Evolutionary conservation across 1,140 invertebrate species (phyloP).

Genomic region (Eubasilissa regina): DNA sequence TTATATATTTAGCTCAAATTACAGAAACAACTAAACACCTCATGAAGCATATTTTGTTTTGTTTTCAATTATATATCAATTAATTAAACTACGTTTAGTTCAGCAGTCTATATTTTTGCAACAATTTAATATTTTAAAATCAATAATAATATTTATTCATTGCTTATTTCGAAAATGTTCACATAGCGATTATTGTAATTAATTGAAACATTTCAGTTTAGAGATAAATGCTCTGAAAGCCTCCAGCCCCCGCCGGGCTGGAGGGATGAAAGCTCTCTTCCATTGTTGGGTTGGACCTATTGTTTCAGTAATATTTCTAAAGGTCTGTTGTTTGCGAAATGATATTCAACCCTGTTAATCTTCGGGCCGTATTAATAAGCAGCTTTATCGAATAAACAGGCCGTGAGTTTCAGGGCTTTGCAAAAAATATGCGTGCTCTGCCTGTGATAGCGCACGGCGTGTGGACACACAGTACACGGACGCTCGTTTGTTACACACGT

Average conservation of each 20-base stretch:
- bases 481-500: too few species aligned
- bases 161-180: not conserved
- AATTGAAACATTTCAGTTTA: conserved; percentile 34
- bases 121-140: too few species aligned
- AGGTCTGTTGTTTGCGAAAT: conserved; percentile 50
- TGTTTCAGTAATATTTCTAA: conserved; percentile 53
- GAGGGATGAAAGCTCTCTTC: conserved; percentile 10
- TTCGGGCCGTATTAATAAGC: conserved; percentile 51
- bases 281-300: conserved; percentile 40
- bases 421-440: conserved; percentile 25
- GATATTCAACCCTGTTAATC: conserved; percentile 55
- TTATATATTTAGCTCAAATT: too few species aligned
- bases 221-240: conserved; percentile 26
- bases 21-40: too few species aligned
- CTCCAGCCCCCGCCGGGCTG: not conserved
- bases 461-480: not conserved
- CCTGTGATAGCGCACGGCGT: not conserved
- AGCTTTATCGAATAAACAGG: conserved; percentile 48
- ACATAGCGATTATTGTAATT: conserved; percentile 34
- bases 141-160: too few species aligned
- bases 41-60: too few species aligned
- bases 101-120: too few species aligned
- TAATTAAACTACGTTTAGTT: too few species aligned
- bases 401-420: conserved; percentile 13
- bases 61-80: too few species aligned